Evolutionary conservation across 1,140 invertebrate species (phyloP).

Genomic region (Zaprionus ornatus): DNA sequence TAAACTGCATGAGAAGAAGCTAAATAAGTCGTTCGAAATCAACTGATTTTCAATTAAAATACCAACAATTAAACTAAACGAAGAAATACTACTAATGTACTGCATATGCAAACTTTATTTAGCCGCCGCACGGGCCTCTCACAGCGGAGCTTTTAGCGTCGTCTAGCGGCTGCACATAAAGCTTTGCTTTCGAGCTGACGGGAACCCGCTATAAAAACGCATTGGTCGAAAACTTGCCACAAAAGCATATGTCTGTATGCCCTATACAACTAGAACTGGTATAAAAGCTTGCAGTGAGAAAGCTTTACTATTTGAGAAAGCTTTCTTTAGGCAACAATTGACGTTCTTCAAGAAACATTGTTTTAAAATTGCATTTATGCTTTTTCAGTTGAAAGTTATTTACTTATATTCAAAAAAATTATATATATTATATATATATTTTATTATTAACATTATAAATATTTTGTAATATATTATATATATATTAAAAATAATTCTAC

Average conservation of each 20-base stretch:
- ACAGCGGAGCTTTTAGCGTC: constrained; percentile 57
- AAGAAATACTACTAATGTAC: constrained; percentile 10
- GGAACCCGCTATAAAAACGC: constrained; percentile 11
- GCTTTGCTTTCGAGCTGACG: constrained; percentile 36
- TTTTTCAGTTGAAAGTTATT: too few relatives aligned
- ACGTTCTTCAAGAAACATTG: too few relatives aligned
- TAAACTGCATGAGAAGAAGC: constrained; percentile 26
- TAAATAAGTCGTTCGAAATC: constrained; percentile 24
- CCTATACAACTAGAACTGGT: background rate
- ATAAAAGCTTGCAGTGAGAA: background rate
- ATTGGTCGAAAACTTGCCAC: constrained; percentile 12
- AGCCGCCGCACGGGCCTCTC: constrained; percentile 23
- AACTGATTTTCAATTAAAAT: constrained; percentile 13
- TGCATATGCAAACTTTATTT: constrained; percentile 35
- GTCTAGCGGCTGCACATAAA: constrained; percentile 62
- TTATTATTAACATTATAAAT: too few relatives aligned
- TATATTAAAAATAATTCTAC: too few relatives aligned
- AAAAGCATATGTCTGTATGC: background rate
- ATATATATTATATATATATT: too few relatives aligned
- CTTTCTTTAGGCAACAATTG: background rate
- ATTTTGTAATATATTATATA: too few relatives aligned
- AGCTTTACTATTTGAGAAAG: background rate
- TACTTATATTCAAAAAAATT: too few relatives aligned
- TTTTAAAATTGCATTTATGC: too few relatives aligned
- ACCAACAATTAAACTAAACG: constrained; percentile 15